Conservation (phyloP, 2,113 vertebrate species). For the Sebastes fasciatus region DNA sequence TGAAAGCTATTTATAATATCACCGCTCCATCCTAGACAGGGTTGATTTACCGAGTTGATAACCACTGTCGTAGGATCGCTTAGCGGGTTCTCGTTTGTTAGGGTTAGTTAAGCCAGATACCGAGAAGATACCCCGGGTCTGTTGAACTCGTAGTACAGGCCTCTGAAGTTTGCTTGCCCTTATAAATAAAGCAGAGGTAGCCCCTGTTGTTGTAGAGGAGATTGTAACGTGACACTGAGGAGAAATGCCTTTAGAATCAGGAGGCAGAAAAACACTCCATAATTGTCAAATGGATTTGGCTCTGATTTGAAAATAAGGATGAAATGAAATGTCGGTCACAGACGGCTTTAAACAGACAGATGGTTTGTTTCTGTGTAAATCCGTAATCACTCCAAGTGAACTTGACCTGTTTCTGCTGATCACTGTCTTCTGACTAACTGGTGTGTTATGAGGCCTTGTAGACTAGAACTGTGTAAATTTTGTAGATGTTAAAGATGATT, state of each 20-base stretch:
- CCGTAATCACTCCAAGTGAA: neutral
- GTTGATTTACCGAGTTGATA: too few species aligned
- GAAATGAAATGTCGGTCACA: constrained; percentile 19
- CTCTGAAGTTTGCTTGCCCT: neutral
- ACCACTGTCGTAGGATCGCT: too few species aligned
- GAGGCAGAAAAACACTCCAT: neutral
- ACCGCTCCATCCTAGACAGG: too few species aligned
- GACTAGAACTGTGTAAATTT: constrained; percentile 37
- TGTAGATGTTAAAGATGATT: constrained; percentile 40
- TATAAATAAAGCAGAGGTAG: neutral
- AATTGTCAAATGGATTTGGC: neutral
- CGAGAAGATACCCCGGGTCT: too few species aligned
- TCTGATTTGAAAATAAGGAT: constrained; percentile 15
- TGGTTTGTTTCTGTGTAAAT: constrained; percentile 39
- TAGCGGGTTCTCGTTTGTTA: too few species aligned
- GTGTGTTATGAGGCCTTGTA: constrained; percentile 52
- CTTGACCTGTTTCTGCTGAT: neutral
- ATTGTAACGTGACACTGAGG: neutral
- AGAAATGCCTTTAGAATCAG: too few species aligned
- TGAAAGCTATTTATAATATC: too few species aligned
- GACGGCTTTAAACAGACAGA: constrained; percentile 30
- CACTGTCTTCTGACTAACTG: constrained; percentile 25
- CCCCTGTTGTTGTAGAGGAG: neutral
- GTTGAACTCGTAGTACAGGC: too few species aligned
- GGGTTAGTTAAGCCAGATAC: too few species aligned